These are phyloP conservation scores for Botia almorhae DNA, from an alignment of 2,797 vertebrate species.

Conservation along the genomic window DNA sequence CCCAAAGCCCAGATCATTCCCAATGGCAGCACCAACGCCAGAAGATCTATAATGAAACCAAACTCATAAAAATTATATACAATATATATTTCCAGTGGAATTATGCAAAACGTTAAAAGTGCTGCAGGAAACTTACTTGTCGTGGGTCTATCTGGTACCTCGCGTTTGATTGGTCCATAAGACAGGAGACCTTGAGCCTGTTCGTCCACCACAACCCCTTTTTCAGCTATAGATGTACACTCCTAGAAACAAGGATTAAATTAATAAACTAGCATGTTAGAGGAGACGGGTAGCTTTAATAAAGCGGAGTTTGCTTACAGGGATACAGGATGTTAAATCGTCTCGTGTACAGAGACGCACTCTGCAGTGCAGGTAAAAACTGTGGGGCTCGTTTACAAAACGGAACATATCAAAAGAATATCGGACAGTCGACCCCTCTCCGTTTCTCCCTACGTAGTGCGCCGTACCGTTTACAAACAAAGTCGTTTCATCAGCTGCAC, in stretches of 20 bases:
- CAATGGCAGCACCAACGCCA: conserved; percentile 70
- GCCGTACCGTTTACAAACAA: conserved; percentile 61
- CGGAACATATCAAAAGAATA: conserved; percentile 80
- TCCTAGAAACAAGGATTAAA: conserved; percentile 61
- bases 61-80: not conserved
- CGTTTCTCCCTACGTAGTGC: conserved; percentile 53
- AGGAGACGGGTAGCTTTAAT: not conserved
- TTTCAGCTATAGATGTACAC: conserved; percentile 73
- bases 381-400: conserved; percentile 64
- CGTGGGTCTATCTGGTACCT: too few relatives aligned
- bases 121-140: too few relatives aligned
- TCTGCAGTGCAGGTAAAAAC: conserved; percentile 78
- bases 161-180: conserved; percentile 71
- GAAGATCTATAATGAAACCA: conserved; percentile 60
- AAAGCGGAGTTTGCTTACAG: conserved; percentile 66
- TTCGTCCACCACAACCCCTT: conserved; percentile 64
- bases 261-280: not conserved
- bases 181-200: conserved; percentile 70
- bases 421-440: conserved; percentile 63
- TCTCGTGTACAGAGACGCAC: conserved; percentile 75
- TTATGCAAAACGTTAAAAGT: not conserved
- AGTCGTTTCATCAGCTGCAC: conserved; percentile 69
- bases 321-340: conserved; percentile 67
- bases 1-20: conserved; percentile 69
- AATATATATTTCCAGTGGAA: not conserved